Evolutionary conservation across 1,140 invertebrate species (phyloP), one percentile per base, ranked within the genome.

Genomic region (Drosophila repleta): DNA sequence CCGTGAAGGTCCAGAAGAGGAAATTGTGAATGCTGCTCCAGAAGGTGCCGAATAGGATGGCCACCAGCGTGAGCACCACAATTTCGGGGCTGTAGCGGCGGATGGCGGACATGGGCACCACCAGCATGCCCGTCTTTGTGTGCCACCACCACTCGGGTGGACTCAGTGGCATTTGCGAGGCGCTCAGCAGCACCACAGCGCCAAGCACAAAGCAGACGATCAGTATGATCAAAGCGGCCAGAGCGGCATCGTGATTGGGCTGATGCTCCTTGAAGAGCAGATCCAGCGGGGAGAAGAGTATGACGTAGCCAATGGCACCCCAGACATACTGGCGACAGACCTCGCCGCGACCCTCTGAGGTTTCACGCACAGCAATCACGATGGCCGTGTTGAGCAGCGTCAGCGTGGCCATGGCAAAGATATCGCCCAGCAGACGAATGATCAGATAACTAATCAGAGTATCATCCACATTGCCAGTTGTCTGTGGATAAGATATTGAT

Each of bases 101-200:
- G n/a, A 96, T 94, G 6, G 95, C 93, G 49, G 94, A 95, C 95
- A 96, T 95, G 6, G 95, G 95, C 64, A 96, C 89, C 4, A 95
- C 95, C 29, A 96, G 80, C 92, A 95, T 94, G 13, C 95, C 95
- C n/a, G 94, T 95, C 78, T 95, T 93, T 1, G 95, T 96, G 76
- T 96, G 95, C 95, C 95, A 96, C 95, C 95, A 96, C 95, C 95
- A 96, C 87, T 96, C 96, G 3, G 95, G 95, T 4, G 95, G 95
- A 77, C 95, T 95, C 4, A 96, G 90, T 1, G 95, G 95, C 94
- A 96, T 96, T 43, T 93, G 93, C 0, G 57, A 51, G 55, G 90
- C 82, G 26, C 48, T 71, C 1, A 91, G 61, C n/a, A 91, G 52
- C 0, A 91, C 80, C 7, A 90, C 3, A 17, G 90, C 90, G 21